Base-by-base conservation (phyloP, 1,140 invertebrate species). In the Hypothenemus hampei region DNA sequence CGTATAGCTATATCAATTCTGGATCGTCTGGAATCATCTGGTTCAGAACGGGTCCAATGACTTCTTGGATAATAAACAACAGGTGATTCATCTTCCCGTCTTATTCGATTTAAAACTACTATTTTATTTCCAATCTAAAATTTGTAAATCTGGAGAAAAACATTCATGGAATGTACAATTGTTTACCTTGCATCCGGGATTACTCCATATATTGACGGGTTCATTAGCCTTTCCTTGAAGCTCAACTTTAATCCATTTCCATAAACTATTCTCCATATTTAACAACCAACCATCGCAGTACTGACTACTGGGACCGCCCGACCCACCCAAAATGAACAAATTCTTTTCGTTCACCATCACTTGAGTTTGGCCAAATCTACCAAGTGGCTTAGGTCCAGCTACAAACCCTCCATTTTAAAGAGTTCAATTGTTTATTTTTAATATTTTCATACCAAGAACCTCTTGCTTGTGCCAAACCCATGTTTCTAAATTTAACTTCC, bases 331-430 rank as follows among this genome's bases (percentile, higher is more conserved):
- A 5, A 91, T 77, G 62, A 89, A 75, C 51, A 89, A 68, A 72
- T 85, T 79, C n/a, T 82, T 76, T 49, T 80, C 76, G 64, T 83
- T 81, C 49, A 92, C 63, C 33, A 75, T 71, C 49, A 90, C 84
- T 72, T 95, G 89, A 15, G 91, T 93, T 65, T 95, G 92, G 10
- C 92, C 91, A 77, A 94, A 96, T 61, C 94, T 75, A 22, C 88
- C 82, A 26, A 79, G 76, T 15, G 93, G 93, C 63, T 84, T 85
- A 11, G 80, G 73, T 33, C 50, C 45, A 20, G 58, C 67, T 69
- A 51, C 11, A n/a, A n/a, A n/a, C n/a, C n/a, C n/a, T n/a, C n/a
- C 26, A 29, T 6, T 29, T 29, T 7, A 29, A 29, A 37, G 2
- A 37, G 11, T 13, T 37, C 16, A 8, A 31, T 15, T 33, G 44